Conservation (phyloP, 92 coral and sea anemone genomes). For the Actinostola sp. region DNA sequence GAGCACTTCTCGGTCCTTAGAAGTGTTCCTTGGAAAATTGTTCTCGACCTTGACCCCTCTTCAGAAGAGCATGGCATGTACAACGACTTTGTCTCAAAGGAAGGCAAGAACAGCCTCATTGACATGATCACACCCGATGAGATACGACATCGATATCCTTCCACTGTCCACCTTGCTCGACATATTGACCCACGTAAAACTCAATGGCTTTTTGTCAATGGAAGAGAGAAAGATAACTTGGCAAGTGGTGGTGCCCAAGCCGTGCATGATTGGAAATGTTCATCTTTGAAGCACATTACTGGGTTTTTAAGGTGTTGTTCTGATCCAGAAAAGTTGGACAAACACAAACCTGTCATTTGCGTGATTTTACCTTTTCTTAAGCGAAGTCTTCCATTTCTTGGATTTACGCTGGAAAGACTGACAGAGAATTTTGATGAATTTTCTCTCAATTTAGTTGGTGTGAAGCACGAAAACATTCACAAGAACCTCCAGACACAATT, state of each 20-base stretch:
- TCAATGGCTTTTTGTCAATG: slow-evolving; percentile 89
- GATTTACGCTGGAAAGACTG: slow-evolving; percentile 67
- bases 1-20: slow-evolving; percentile 61
- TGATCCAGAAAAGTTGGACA: slow-evolving; percentile 85
- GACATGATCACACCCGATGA: slow-evolving; percentile 84
- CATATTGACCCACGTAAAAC: slow-evolving; percentile 77
- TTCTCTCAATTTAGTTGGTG: slow-evolving; percentile 44
- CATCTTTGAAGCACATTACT: slow-evolving; percentile 61
- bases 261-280: slow-evolving; percentile 72
- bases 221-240: slow-evolving; percentile 67
- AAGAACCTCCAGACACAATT: slow-evolving; percentile 20
- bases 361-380: slow-evolving; percentile 69
- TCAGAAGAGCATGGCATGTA: slow-evolving; percentile 86
- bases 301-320: slow-evolving; percentile 77
- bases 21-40: slow-evolving; percentile 89
- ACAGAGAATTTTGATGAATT: slow-evolving; percentile 76
- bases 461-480: slow-evolving; percentile 34
- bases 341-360: slow-evolving; percentile 77
- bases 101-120: slow-evolving; percentile 61
- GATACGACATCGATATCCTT: slow-evolving; percentile 22
- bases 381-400: slow-evolving; percentile 49
- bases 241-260: slow-evolving; percentile 49
- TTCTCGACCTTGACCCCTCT: slow-evolving; percentile 77
- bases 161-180: slow-evolving; percentile 50
- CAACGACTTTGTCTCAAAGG: slow-evolving; percentile 47